phyloP scores from a whole-genome alignment of 2,797 vertebrate genomes.

The Cossypha niveicapilla region DNA sequence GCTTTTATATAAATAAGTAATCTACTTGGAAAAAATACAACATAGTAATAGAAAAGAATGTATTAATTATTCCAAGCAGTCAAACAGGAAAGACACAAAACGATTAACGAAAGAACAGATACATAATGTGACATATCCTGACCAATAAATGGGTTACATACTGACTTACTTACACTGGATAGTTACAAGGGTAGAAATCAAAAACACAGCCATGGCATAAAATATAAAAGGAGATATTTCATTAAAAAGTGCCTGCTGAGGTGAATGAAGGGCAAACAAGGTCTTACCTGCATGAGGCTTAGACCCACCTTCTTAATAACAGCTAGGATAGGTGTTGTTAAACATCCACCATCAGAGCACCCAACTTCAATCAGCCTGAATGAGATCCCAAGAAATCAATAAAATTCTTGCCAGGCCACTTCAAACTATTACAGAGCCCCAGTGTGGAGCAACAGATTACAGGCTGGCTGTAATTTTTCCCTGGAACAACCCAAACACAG shows the following conservation, averaged over 20 bases:
- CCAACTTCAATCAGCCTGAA: constrained; percentile 42
- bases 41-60: background rate
- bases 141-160: background rate
- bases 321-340: background rate
- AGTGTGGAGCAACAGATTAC: background rate
- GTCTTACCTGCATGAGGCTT: background rate
- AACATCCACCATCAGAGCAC: background rate
- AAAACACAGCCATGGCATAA: background rate
- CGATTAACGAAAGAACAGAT: background rate
- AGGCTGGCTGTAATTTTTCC: constrained; percentile 2
- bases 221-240: constrained; percentile 8
- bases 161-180: background rate
- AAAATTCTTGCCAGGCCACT: constrained; percentile 24
- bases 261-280: constrained; percentile 38
- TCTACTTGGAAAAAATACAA: background rate
- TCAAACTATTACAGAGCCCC: constrained; percentile 8
- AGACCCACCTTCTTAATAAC: constrained; percentile 27
- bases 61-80: background rate
- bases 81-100: background rate
- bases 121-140: background rate
- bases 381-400: constrained; percentile 59
- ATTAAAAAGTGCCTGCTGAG: constrained; percentile 27
- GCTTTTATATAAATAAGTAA: constrained; percentile 8
- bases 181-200: background rate
- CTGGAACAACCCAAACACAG: constrained; percentile 14